A percentile compares a stretch with the other conserved stretches of the same genome.
phyloP scores from a whole-genome alignment of 2,888 invertebrate genomes.

The Drosophila nr. perissopoda region DNA sequence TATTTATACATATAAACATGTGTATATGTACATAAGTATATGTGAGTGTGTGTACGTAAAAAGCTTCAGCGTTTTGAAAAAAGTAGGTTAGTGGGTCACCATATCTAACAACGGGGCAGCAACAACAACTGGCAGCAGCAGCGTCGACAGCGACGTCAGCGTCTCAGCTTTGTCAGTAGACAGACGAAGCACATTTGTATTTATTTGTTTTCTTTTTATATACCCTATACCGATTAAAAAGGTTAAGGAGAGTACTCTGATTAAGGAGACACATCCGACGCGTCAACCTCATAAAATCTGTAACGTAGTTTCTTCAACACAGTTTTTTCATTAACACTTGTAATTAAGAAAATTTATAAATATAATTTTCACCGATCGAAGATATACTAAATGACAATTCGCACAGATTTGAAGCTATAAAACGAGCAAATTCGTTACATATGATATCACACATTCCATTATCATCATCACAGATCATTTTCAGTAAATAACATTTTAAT shows the following conservation, averaged over 20 bases:
- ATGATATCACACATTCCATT: not conserved
- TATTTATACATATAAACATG: constrained; percentile 28
- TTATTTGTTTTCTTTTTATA: constrained; percentile 33
- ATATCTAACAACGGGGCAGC: constrained; percentile 81
- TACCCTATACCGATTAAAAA: constrained; percentile 2
- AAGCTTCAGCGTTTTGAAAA: constrained; percentile 85
- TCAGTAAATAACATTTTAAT: not conserved
- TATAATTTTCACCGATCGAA: not conserved
- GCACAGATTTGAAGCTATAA: not conserved
- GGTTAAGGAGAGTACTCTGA: not conserved
- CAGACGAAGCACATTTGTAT: constrained; percentile 54
- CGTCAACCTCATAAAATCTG: not conserved
- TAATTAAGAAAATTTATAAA: not conserved
- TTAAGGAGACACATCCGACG: not conserved
- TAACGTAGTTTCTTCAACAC: not conserved
- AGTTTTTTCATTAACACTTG: not conserved
- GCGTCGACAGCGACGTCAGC: constrained; percentile 46
- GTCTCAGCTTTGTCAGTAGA: constrained; percentile 41
- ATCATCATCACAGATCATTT: not conserved
- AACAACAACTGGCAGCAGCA: constrained; percentile 47
- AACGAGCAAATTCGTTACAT: not conserved
- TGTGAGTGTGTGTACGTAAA: constrained; percentile 52
- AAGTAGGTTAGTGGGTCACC: constrained; percentile 93
- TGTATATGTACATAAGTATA: constrained; percentile 9
- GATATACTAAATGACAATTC: not conserved